Conservation (phyloP, 2,113 vertebrate genomes). For the Nerophis ophidion region DNA sequence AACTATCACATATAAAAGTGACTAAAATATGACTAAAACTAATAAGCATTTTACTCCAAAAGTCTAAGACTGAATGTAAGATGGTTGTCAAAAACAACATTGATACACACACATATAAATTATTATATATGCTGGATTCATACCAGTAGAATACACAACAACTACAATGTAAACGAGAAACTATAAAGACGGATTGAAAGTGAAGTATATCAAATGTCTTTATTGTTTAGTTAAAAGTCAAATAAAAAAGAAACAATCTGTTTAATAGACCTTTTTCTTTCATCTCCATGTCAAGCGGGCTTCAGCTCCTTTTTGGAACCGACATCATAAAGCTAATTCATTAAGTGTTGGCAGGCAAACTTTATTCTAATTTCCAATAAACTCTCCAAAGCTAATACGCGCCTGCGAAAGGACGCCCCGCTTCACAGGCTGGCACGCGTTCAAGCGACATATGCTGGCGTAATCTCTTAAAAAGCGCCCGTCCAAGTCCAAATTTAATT, state of each 20-base stretch:
- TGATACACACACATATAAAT: not conserved
- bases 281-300: conserved; percentile 60
- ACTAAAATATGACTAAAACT: no score
- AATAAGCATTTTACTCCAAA: no score
- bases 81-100: no score
- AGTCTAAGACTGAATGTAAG: no score
- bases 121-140: no score
- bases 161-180: not conserved
- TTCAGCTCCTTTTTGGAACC: conserved; percentile 61
- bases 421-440: conserved; percentile 80
- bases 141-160: not conserved
- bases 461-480: conserved; percentile 92
- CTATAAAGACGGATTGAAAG: conserved; percentile 22
- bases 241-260: conserved; percentile 53
- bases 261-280: conserved; percentile 44
- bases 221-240: conserved; percentile 11
- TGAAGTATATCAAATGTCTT: conserved; percentile 48
- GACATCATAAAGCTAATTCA: conserved; percentile 79
- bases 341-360: conserved; percentile 72
- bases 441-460: conserved; percentile 94
- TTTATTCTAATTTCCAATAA: conserved; percentile 74
- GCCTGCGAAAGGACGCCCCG: conserved; percentile 68
- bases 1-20: no score
- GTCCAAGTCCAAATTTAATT: conserved; percentile 93
- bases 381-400: conserved; percentile 71